These are phyloP conservation scores for Drosophila mimetica DNA, from an alignment of 2,888 invertebrate species.

Conservation along the genomic window DNA sequence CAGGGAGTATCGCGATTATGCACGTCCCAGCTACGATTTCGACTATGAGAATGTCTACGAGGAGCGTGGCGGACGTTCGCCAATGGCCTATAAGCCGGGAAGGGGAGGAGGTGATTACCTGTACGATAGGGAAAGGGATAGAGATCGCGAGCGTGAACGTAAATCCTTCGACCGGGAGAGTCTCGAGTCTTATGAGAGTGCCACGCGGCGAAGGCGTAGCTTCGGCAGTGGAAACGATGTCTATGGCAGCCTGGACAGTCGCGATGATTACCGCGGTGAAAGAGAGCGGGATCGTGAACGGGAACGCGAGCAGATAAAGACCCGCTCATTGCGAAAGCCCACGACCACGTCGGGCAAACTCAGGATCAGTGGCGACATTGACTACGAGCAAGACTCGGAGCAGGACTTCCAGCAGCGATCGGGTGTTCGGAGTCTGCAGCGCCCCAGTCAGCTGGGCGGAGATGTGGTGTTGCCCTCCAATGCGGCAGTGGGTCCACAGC, in stretches of 20 bases:
- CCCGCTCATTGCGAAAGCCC: constrained; percentile 82
- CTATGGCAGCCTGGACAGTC: constrained; percentile 84
- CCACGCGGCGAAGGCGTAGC: constrained; percentile 81
- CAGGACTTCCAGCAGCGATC: constrained; percentile 82
- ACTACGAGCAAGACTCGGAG: constrained; percentile 86
- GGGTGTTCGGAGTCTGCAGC: constrained; percentile 80
- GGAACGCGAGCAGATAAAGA: constrained; percentile 82
- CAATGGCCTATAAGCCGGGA: constrained; percentile 66
- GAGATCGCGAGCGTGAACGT: constrained; percentile 71
- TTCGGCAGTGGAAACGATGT: constrained; percentile 84
- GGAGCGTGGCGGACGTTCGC: constrained; percentile 72
- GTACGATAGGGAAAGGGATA: constrained; percentile 75
- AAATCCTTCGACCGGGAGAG: constrained; percentile 84
- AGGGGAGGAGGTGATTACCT: constrained; percentile 78
- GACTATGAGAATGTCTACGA: constrained; percentile 84
- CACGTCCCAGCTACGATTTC: constrained; percentile 82
- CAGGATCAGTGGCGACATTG: constrained; percentile 83
- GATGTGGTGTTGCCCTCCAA: constrained; percentile 45
- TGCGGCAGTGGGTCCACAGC: constrained; percentile 36
- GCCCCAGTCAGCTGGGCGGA: constrained; percentile 78
- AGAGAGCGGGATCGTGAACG: constrained; percentile 82
- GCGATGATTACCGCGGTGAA: constrained; percentile 83
- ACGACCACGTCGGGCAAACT: constrained; percentile 82
- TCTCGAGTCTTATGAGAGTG: constrained; percentile 84
- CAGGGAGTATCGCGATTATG: constrained; percentile 81